Evolutionary conservation across 2,113 vertebrate species (phyloP).

Genomic region (Gobio gobio): DNA sequence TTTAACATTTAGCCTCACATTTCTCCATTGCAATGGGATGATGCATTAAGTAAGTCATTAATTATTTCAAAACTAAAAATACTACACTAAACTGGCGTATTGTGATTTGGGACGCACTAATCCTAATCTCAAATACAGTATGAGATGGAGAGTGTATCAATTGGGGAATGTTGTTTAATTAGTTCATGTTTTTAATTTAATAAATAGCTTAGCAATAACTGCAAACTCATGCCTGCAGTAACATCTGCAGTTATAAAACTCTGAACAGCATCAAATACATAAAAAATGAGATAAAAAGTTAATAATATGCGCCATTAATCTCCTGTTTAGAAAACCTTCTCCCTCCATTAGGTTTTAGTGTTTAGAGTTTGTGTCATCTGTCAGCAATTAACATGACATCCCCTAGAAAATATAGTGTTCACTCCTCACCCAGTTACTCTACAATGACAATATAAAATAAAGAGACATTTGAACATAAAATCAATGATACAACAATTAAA

Average conservation of each 20-base stretch:
- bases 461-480: neutral
- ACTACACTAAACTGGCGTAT: neutral
- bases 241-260: conserved; percentile 16
- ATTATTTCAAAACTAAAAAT: neutral
- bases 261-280: neutral
- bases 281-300: conserved; percentile 1
- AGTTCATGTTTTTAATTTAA: neutral
- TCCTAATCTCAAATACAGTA: neutral
- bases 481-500: neutral
- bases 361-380: neutral
- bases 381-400: neutral
- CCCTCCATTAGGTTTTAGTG: neutral
- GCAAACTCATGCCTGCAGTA: neutral
- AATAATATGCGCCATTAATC: neutral
- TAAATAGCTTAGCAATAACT: neutral
- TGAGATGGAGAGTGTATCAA: neutral
- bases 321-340: conserved; percentile 4
- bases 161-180: neutral
- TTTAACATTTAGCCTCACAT: neutral
- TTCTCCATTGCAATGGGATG: neutral
- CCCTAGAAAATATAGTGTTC: neutral
- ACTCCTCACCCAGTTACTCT: neutral
- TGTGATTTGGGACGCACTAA: neutral
- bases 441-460: neutral
- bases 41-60: neutral